Percentiles rank a stretch among this genome's conserved stretches.
These are phyloP conservation scores for Radopholus similis DNA, from an alignment of 1,140 invertebrate species.

Conservation along the genomic window DNA sequence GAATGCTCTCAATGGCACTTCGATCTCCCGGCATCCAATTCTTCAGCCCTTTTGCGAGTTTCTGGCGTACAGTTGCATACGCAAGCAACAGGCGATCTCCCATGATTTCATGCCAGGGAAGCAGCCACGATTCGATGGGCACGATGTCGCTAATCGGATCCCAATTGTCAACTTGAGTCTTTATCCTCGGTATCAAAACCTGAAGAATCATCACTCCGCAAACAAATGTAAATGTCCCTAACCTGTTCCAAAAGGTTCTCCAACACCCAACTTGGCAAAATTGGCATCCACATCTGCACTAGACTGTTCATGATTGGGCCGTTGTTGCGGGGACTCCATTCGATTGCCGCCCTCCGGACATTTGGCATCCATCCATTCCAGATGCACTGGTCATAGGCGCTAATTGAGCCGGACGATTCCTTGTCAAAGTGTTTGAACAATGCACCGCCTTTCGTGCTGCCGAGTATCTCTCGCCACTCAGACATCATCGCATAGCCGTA, in stretches of 20 bases:
- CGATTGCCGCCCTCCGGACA: constrained; percentile 70
- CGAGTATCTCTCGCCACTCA: constrained; percentile 72
- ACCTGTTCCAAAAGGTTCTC: constrained; percentile 77
- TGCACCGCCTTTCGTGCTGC: constrained; percentile 14
- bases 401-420: constrained; percentile 21
- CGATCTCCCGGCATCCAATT: constrained; percentile 69
- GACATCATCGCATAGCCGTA: constrained; percentile 69
- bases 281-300: constrained; percentile 74
- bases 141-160: constrained; percentile 87
- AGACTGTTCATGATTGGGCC: constrained; percentile 73
- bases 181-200: constrained; percentile 49
- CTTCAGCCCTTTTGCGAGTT: constrained; percentile 77
- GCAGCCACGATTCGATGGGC: constrained; percentile 90
- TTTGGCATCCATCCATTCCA: constrained; percentile 86
- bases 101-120: constrained; percentile 84
- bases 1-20: constrained; percentile 80
- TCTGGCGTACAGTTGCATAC: constrained; percentile 86
- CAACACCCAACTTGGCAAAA: constrained; percentile 78
- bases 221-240: constrained; percentile 11
- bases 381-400: constrained; percentile 61
- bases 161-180: constrained; percentile 68
- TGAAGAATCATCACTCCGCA: background rate
- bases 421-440: constrained; percentile 32
- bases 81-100: constrained; percentile 73
- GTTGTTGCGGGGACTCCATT: constrained; percentile 60